These are phyloP conservation scores for Samia ricini DNA, from an alignment of 1,140 invertebrate genomes.

Conservation along the genomic window DNA sequence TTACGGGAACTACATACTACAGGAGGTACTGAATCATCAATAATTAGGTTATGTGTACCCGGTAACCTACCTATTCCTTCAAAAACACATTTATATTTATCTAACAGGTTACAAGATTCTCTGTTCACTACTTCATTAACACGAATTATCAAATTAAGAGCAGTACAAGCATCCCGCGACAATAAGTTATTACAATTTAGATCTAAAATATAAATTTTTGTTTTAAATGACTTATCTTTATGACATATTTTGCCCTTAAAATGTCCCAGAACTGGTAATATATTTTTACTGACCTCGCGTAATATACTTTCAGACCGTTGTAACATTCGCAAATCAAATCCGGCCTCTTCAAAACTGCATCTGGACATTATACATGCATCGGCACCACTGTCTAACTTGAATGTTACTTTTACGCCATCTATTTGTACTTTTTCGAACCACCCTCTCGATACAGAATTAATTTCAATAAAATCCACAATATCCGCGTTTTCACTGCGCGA, in stretches of 20 bases:
- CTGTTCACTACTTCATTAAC: conserved; percentile 5
- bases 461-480: background rate
- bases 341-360: conserved; percentile 10
- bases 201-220: conserved; percentile 19
- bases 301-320: conserved; percentile 4
- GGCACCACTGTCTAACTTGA: conserved; percentile 22
- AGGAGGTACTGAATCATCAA: conserved; percentile 6
- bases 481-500: background rate
- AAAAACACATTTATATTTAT: conserved; percentile 20
- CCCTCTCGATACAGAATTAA: background rate
- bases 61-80: conserved; percentile 25
- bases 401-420: conserved; percentile 9
- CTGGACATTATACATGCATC: conserved; percentile 13
- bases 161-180: conserved; percentile 8
- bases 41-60: conserved; percentile 8
- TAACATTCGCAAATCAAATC: conserved; percentile 9
- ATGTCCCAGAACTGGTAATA: conserved; percentile 18
- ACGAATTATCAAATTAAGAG: conserved; percentile 12
- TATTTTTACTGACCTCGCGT: conserved; percentile 17
- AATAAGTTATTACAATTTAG: conserved; percentile 17
- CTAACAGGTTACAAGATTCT: background rate
- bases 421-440: conserved; percentile 12
- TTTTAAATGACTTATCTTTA: background rate
- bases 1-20: background rate
- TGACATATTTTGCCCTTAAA: conserved; percentile 13